These are phyloP conservation scores for Amphilophus citrinellus DNA, from an alignment of 2,113 vertebrate species.

Conservation along the genomic window DNA sequence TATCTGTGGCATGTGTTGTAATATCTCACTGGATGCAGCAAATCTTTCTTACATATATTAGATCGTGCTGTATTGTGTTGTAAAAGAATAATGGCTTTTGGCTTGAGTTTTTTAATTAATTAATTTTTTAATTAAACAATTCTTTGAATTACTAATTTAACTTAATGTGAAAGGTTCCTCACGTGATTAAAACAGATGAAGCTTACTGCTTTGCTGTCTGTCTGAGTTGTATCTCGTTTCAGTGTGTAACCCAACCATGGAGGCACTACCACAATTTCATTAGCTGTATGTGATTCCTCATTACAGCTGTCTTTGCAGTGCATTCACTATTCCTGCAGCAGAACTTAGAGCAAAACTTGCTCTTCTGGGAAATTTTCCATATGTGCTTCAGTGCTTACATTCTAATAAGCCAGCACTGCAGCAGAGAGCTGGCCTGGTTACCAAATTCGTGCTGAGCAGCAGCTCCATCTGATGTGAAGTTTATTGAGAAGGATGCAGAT, in stretches of 20 bases:
- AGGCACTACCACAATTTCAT: conserved; percentile 38
- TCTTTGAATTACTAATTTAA: not conserved
- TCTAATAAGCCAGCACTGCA: conserved; percentile 11
- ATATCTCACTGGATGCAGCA: not conserved
- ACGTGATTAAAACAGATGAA: not conserved
- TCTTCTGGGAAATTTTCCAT: not conserved
- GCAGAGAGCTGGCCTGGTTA: not conserved
- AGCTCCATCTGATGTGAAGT: not conserved
- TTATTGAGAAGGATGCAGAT: not conserved
- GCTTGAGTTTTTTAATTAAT: not conserved
- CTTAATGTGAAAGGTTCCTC: not conserved
- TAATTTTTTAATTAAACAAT: not conserved
- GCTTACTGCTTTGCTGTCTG: conserved; percentile 22
- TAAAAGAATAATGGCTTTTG: not conserved
- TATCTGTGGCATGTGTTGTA: not conserved
- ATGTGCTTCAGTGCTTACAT: not conserved
- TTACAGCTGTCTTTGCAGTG: conserved; percentile 35
- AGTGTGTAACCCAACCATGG: conserved; percentile 56
- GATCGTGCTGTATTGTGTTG: not conserved
- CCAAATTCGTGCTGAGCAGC: not conserved
- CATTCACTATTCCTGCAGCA: not conserved
- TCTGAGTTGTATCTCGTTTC: conserved; percentile 49
- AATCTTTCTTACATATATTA: not conserved
- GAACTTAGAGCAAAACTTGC: not conserved
- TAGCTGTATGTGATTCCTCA: conserved; percentile 21